Evolutionary conservation across 1,140 invertebrate genomes (phyloP).

Genomic region (Tetraneura akinire): DNA sequence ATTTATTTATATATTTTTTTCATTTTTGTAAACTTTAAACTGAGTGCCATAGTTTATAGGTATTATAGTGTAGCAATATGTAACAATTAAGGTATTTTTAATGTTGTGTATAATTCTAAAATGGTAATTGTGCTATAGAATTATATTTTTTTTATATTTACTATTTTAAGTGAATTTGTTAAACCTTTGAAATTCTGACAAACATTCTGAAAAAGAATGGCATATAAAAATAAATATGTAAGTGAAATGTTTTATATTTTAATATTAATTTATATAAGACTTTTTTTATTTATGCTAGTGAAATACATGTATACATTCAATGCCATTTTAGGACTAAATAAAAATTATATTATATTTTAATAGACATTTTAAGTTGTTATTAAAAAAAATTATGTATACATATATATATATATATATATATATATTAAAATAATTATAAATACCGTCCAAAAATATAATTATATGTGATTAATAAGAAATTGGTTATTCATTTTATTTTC

Average conservation of each 20-base stretch:
- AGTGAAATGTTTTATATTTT: neutral
- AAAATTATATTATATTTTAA: neutral
- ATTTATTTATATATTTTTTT: neutral
- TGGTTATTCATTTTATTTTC: slow-evolving; percentile 4
- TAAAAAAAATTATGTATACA: too few relatives aligned
- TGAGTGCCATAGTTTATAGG: slow-evolving; percentile 37
- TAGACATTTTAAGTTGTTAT: neutral
- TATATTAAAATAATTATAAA: neutral
- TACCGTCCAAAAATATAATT: slow-evolving; percentile 26
- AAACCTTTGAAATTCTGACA: neutral
- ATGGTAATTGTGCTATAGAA: neutral
- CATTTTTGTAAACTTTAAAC: slow-evolving; percentile 23
- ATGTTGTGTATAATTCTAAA: neutral
- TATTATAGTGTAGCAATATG: neutral
- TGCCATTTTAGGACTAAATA: slow-evolving; percentile 33
- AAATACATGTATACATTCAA: neutral
- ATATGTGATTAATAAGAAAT: slow-evolving; percentile 9
- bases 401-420: neutral
- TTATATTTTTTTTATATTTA: neutral
- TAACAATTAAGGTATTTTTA: neutral
- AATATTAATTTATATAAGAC: neutral
- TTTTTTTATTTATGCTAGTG: neutral
- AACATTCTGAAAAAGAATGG: neutral
- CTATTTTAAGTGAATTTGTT: neutral
- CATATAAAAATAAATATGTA: neutral